A percentile compares a stretch with the other conserved stretches of the same genome.
phyloP scores from a whole-genome alignment of 2,888 invertebrate species.

The Andrena haemorrhoa region DNA sequence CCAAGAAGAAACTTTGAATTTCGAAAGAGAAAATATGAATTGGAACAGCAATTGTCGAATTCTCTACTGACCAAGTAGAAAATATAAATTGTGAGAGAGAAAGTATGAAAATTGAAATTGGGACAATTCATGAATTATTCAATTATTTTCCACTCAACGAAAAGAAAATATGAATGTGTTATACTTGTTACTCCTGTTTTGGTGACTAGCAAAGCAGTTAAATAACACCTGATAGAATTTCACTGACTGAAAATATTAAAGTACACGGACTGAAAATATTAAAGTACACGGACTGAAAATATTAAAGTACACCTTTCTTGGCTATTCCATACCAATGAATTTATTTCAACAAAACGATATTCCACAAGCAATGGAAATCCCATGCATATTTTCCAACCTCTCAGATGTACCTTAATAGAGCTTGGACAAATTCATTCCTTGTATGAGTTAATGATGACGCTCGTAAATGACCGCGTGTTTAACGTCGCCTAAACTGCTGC shows the following conservation, averaged over 20 bases:
- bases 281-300: not conserved
- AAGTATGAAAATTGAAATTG: too few relatives aligned
- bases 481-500: conserved; percentile 18
- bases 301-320: not conserved
- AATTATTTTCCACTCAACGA: too few relatives aligned
- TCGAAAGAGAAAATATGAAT: too few relatives aligned
- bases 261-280: not conserved
- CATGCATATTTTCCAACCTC: not conserved
- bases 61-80: too few relatives aligned
- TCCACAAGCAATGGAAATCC: not conserved
- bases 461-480: conserved; percentile 34
- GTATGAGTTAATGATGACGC: conserved; percentile 15
- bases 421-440: conserved; percentile 22
- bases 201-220: too few relatives aligned
- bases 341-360: not conserved
- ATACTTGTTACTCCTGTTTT: too few relatives aligned
- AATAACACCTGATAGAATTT: not conserved
- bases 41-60: too few relatives aligned
- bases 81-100: too few relatives aligned
- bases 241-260: not conserved
- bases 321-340: not conserved
- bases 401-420: not conserved
- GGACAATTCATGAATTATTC: too few relatives aligned
- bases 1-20: too few relatives aligned
- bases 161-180: too few relatives aligned